These are phyloP conservation scores for Stichopus chloronotus DNA, from an alignment of 35 echinoderm and acorn worm species.

Conservation along the genomic window DNA sequence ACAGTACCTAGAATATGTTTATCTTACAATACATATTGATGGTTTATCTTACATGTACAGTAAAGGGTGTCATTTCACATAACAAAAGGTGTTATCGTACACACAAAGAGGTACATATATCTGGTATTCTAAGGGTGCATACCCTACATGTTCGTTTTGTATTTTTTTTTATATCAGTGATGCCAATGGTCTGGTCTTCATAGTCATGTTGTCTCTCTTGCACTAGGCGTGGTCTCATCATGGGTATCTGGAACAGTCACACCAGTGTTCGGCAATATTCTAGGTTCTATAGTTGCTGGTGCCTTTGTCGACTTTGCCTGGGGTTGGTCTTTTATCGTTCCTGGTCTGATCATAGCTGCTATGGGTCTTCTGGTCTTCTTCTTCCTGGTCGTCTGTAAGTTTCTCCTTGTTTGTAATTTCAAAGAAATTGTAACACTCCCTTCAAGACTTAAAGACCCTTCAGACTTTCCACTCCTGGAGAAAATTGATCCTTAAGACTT, in stretches of 20 bases:
- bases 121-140: too few species aligned
- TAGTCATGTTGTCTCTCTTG: too few species aligned
- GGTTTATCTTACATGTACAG: too few species aligned
- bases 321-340: slow-evolving; percentile 95
- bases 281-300: slow-evolving; percentile 83
- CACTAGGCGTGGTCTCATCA: slow-evolving; percentile 88
- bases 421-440: not conserved
- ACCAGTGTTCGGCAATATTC: slow-evolving; percentile 94
- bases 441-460: not conserved
- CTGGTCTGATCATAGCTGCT: slow-evolving; percentile 77
- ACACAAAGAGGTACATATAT: too few species aligned
- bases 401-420: not conserved
- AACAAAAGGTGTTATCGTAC: too few species aligned
- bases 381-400: slow-evolving; percentile 94
- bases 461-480: not conserved
- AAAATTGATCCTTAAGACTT: too few species aligned
- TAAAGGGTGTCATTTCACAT: too few species aligned
- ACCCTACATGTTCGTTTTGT: too few species aligned
- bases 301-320: slow-evolving; percentile 75
- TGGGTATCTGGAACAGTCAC: slow-evolving; percentile 97
- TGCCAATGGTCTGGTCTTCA: too few species aligned
- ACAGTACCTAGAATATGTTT: too few species aligned
- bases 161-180: too few species aligned
- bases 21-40: too few species aligned
- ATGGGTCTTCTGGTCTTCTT: slow-evolving; percentile 84